Evolutionary conservation across 2,888 invertebrate species (phyloP).

Genomic region (Danaus chrysippus): DNA sequence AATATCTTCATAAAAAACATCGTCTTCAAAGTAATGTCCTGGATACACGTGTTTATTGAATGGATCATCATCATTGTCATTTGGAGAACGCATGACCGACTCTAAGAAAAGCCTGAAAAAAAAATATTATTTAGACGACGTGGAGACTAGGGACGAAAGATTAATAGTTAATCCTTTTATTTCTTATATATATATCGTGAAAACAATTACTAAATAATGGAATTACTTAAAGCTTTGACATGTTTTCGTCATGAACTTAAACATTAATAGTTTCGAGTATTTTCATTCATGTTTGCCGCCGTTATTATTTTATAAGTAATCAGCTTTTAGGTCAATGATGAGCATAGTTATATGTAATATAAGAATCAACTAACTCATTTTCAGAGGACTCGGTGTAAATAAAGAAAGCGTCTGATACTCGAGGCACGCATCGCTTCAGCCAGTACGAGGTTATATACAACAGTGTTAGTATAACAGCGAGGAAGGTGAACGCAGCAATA

Average conservation of each 20-base stretch:
- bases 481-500: slow-evolving; percentile 57
- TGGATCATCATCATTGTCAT: slow-evolving; percentile 39
- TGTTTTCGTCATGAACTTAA: too few relatives aligned
- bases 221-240: too few relatives aligned
- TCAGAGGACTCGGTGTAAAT: slow-evolving; percentile 62
- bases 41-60: slow-evolving; percentile 39
- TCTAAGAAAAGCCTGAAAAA: slow-evolving; percentile 57
- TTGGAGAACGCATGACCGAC: slow-evolving; percentile 62
- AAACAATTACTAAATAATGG: too few relatives aligned
- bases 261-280: too few relatives aligned
- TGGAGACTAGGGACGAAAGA: too few relatives aligned
- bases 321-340: too few relatives aligned
- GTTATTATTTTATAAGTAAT: too few relatives aligned
- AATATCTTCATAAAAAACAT: slow-evolving; percentile 27
- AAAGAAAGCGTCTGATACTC: slow-evolving; percentile 68
- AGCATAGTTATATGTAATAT: too few relatives aligned
- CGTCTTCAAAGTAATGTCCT: slow-evolving; percentile 38
- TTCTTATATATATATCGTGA: too few relatives aligned
- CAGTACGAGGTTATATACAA: slow-evolving; percentile 63
- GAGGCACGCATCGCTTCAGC: slow-evolving; percentile 65
- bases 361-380: slow-evolving; percentile 49
- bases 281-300: too few relatives aligned
- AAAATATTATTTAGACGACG: slow-evolving; percentile 8
- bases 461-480: slow-evolving; percentile 54
- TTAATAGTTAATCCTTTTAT: too few relatives aligned